Evolutionary conservation across 1,140 invertebrate genomes (phyloP).

Genomic region (Apis laboriosa): DNA sequence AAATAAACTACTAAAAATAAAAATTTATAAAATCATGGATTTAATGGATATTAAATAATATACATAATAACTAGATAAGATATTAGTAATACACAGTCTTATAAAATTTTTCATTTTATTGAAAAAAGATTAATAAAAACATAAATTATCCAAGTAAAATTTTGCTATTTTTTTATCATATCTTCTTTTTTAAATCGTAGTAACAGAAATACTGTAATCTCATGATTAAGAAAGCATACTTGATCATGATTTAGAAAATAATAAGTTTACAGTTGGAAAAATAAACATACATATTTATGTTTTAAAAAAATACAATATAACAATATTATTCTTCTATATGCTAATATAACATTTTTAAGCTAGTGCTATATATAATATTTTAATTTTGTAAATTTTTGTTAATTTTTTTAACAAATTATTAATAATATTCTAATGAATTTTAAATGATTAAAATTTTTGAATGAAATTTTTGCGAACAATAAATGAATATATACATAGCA

Average conservation of each 20-base stretch:
- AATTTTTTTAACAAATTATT: constrained; percentile 21
- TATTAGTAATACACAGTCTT: constrained; percentile 3
- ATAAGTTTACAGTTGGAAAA: constrained; percentile 52
- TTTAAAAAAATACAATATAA: constrained; percentile 50
- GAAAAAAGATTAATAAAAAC: constrained; percentile 75
- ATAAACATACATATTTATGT: constrained; percentile 40
- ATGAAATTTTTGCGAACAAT: neutral
- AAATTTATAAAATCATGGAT: neutral
- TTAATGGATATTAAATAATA: neutral
- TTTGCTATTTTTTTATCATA: constrained; percentile 61
- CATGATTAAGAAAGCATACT: constrained; percentile 32
- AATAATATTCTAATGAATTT: neutral
- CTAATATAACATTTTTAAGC: constrained; percentile 35
- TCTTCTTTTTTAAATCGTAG: constrained; percentile 48
- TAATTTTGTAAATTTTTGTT: neutral
- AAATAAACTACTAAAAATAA: neutral
- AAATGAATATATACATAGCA: constrained; percentile 41
- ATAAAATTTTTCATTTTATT: constrained; percentile 70
- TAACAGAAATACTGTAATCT: constrained; percentile 66
- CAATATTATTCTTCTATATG: constrained; percentile 59
- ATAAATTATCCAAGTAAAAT: constrained; percentile 70
- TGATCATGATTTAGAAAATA: constrained; percentile 43
- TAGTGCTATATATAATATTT: constrained; percentile 35
- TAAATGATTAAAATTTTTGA: neutral
- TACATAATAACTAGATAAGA: neutral